Base-by-base conservation (phyloP, 2,888 invertebrate genomes). In the Sesia bembeciformis region DNA sequence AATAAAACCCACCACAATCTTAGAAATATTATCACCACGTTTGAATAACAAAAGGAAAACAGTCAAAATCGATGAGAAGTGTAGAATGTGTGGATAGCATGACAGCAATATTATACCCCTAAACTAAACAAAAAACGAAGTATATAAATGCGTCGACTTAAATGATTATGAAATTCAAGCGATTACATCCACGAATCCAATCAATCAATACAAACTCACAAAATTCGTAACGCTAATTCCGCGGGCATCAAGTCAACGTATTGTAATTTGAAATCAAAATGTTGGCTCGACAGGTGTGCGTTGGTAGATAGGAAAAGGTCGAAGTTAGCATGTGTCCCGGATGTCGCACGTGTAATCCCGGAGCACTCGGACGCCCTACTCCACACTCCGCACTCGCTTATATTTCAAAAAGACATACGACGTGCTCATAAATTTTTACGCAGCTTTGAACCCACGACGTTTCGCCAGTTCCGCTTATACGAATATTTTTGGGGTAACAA, bases 401-500 rank as follows among this genome's bases (percentile, higher is more conserved):
- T 71, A 73, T 78, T 74, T 71, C 70, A 61, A 62, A 60, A 72
- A 74, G 55, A 57, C 57, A 54, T 54, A 78, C 72, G 77, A 76
- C 72, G 67, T 61, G 64, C 65, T 70, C 79, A 75, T 81, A 81
- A 75, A 82, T 81, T 78, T 78, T 78, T 75, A 76, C 76, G 71
- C 73, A 72, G 76, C 68, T 81, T 76, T 76, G 72, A 78, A 74
- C 72, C 65, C 61, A 59, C 62, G 62, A 62, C 64, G 58, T 65
- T 67, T 60, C 52, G 60, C 63, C 62, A 62, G 46, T 46, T 46
- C 63, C 63, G 56, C 58, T 60, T 56, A 53, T 53, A 60, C 56
- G 64, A 70, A 74, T 70, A 74, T 74, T 76, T 74, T 70, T 65
- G 63, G 60, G 54, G 23, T 50, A 50, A 50, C 50, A 39, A 50